Base-by-base conservation (phyloP, 2,888 invertebrate genomes). In the Acleris laterana region DNA sequence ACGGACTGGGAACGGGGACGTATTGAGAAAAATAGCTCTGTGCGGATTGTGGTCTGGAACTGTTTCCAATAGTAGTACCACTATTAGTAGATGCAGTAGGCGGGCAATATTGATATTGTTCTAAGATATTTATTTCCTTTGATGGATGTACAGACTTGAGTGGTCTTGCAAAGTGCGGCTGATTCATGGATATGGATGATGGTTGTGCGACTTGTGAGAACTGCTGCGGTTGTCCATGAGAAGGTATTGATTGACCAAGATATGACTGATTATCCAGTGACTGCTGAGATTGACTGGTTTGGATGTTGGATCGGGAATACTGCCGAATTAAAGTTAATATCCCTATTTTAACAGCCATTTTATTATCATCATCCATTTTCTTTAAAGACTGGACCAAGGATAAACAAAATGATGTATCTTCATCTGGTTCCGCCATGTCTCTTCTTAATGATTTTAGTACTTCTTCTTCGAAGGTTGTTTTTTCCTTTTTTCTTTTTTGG, bases 1-100 rank as follows among this genome's bases (percentile, higher is more conserved):
- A 51, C 51, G 25, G 51, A 51, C 51, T 51, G 25, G 22, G 51
- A 22, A 51, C 51, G 51, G 51, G 51, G 51, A 51, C 51, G 51
- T 22, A 51, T 51, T 51, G 22, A 22, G 51, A 51, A 51, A 51
- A 51, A 20, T 51, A 51, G 51, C 51, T 51, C 13, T 51, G 51
- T 51, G 51, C 51, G 51, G 25, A 51, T 22, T 51, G 51, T 51
- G 51, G 51, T 22, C 51, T 51, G 9, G 51, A 51, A 51, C 51
- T 51, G 51, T 25, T 51, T 51, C 51, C 51, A 22, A 51, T 51
- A 51, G 51, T 16, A 51, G 25, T 51, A 51, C 25, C 25, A 25
- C 5, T 2, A 25, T 25, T 25, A 25, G 25, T 25, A 25, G 25
- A 25, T 25, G 9, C 16, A 13, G 19, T 51, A 19, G 44, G 44